Evolutionary conservation across 2,888 invertebrate species (phyloP).

Genomic region (Hypomecis atomaria): DNA sequence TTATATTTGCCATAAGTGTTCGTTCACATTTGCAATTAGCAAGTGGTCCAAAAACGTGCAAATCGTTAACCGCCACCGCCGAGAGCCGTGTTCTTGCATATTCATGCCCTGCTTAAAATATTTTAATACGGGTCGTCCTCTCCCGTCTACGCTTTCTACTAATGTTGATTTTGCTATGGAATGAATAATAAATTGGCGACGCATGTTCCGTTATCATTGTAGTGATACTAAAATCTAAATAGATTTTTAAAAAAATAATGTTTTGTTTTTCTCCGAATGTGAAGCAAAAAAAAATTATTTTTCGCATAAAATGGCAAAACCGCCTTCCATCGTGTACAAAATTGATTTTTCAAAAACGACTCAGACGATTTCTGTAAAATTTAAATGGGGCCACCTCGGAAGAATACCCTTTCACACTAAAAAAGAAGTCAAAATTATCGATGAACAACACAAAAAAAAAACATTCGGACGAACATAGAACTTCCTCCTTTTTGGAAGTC

Average conservation of each 20-base stretch:
- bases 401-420: no score
- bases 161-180: constrained; percentile 76
- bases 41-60: constrained; percentile 82
- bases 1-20: constrained; percentile 82
- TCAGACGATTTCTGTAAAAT: no score
- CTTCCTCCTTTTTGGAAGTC: no score
- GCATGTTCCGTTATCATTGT: constrained; percentile 18
- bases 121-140: constrained; percentile 80
- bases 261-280: not conserved
- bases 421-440: no score
- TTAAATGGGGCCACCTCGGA: no score
- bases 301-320: no score
- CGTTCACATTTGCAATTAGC: constrained; percentile 83
- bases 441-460: no score
- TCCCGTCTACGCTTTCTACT: constrained; percentile 73
- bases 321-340: no score
- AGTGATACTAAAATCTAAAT: not conserved
- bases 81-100: constrained; percentile 82
- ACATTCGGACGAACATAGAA: no score
- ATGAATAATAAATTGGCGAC: constrained; percentile 58
- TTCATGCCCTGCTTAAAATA: constrained; percentile 84
- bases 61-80: constrained; percentile 79
- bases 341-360: no score
- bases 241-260: not conserved
- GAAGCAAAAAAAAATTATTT: no score